Evolutionary conservation across 2,888 invertebrate species (phyloP).

Genomic region (Oeneis ivallda): DNA sequence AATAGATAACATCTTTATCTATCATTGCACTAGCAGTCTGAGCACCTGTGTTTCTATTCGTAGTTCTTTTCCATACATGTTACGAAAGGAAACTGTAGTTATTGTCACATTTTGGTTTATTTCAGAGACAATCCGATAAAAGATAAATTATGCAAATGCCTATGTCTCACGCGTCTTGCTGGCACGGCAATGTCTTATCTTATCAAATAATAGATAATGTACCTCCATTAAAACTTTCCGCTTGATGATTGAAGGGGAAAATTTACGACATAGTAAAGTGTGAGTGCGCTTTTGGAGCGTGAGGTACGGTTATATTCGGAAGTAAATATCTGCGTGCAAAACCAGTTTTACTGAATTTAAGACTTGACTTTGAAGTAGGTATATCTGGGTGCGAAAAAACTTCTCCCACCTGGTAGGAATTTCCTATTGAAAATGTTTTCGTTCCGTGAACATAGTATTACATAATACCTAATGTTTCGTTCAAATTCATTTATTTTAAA

Average conservation of each 20-base stretch:
- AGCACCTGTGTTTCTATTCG: not conserved
- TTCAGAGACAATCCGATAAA: constrained; percentile 52
- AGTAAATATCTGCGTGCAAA: not conserved
- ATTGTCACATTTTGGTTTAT: constrained; percentile 42
- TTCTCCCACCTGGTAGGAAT: too few relatives aligned
- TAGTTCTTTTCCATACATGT: constrained; percentile 18
- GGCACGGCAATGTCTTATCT: constrained; percentile 65
- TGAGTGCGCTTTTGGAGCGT: not conserved
- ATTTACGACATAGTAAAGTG: constrained; percentile 47
- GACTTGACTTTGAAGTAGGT: too few relatives aligned
- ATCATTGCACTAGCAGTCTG: not conserved
- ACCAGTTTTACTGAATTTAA: too few relatives aligned
- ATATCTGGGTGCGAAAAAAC: too few relatives aligned
- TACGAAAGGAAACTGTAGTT: constrained; percentile 19
- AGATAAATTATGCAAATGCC: constrained; percentile 53
- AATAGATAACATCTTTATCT: not conserved
- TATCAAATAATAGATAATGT: constrained; percentile 66
- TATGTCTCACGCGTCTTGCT: constrained; percentile 65
- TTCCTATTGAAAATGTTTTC: too few relatives aligned
- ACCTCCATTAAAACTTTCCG: constrained; percentile 68
- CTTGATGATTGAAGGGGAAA: constrained; percentile 42
- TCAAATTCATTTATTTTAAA: too few relatives aligned
- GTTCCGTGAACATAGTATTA: too few relatives aligned
- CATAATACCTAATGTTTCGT: too few relatives aligned
- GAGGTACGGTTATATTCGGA: constrained; percentile 1